These are phyloP conservation scores for Drosophila mauritiana DNA, from an alignment of 1,140 invertebrate species.

Conservation along the genomic window DNA sequence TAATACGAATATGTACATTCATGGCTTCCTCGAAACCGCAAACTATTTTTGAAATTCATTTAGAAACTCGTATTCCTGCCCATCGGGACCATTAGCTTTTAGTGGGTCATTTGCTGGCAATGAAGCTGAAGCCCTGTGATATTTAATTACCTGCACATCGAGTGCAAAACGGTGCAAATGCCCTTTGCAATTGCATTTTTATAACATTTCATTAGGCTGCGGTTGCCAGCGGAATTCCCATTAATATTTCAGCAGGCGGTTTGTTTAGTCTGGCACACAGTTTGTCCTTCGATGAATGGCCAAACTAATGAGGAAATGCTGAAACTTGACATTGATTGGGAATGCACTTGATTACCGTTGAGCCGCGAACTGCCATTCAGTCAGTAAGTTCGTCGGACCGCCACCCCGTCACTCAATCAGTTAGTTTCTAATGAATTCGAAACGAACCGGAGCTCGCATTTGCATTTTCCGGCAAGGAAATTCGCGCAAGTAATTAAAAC, in stretches of 20 bases:
- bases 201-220: conserved; percentile 18
- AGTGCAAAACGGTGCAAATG: conserved; percentile 11
- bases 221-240: conserved; percentile 23
- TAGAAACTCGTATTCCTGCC: conserved; percentile 1
- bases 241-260: conserved; percentile 44
- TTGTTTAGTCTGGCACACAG: conserved; percentile 26
- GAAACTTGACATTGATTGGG: conserved; percentile 65
- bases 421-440: conserved; percentile 48
- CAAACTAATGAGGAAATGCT: conserved; percentile 61
- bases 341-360: conserved; percentile 65
- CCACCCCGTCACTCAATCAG: conserved; percentile 21
- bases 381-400: conserved; percentile 33
- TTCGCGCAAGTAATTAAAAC: conserved; percentile 79
- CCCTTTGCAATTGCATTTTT: conserved; percentile 39
- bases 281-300: conserved; percentile 46
- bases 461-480: conserved; percentile 29
- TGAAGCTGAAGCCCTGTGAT: conserved; percentile 19
- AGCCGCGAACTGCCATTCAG: conserved; percentile 41
- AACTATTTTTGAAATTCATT: conserved; percentile 40
- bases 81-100: conserved; percentile 38
- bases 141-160: conserved; percentile 48
- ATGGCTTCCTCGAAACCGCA: conserved; percentile 29
- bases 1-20: conserved; percentile 29
- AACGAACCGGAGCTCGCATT: conserved; percentile 17
- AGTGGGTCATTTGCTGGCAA: conserved; percentile 26